Evolutionary conservation across 2,797 vertebrate genomes (phyloP), one percentile per base, ranked within the genome.

Genomic region (Cygnus olor): DNA sequence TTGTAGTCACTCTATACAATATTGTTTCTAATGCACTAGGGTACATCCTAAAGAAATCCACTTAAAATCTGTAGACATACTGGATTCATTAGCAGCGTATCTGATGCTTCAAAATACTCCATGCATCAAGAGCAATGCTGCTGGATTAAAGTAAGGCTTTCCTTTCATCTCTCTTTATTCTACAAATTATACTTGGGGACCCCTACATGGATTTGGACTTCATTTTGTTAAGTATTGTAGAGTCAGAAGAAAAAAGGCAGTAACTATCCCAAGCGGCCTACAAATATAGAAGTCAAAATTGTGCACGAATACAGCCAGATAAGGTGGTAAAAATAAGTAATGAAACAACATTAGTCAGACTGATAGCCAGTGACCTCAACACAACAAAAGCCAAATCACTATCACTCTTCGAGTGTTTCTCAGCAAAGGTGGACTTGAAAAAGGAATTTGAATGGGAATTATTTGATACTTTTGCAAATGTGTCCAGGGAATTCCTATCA

Each of bases 131-230:
- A 40, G 30, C 13, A 53, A 24, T 54, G 15, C 30, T 63, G 34
- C 54, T 64, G 47, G 57, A n/a, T 71, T 65, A 73, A 25, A 47
- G 28, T 51, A 36, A 57, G 7, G 54, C 22, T 22, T 85, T 83
- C 68, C 57, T 74, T 79, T 72, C 12, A 47, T 60, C 69, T 80
- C 32, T 47, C 44, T 32, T 89, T 34, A 45, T 28, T 93, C 54
- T 64, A 38, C 20, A 68, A 66, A 27, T 40, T 24, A 4, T 53
- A 40, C 0, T 0, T 30, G 14, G 20, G 12, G 6, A 49, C 4
- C 14, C 6, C 14, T 47, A 21, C 24, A 30, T n/a, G 24, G 45
- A 28, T 42, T 64, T 76, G 54, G 25, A 80, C 34, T 93, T 61
- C 5, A 34, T 85, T 90, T 12, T 73, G 5, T 73, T 66, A 81